These are phyloP conservation scores for Brachyrhaphis roseni DNA, from an alignment of 2,797 vertebrate genomes.

Conservation along the genomic window DNA sequence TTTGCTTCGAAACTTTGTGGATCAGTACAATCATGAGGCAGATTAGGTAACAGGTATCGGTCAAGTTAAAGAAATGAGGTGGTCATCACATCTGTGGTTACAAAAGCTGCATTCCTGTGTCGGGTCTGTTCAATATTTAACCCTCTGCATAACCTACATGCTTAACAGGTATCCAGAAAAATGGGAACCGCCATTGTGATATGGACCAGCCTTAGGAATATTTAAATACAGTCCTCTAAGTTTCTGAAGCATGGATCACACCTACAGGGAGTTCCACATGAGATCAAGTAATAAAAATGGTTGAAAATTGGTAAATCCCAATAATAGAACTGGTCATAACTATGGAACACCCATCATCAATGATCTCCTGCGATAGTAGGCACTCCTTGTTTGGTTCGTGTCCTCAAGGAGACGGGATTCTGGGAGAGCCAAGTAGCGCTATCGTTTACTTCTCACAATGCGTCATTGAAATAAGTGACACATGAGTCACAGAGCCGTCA, in stretches of 20 bases:
- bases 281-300: conserved; percentile 58
- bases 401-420: conserved; percentile 53
- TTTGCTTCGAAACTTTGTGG: background rate
- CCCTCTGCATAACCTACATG: conserved; percentile 41
- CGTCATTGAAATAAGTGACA: conserved; percentile 63
- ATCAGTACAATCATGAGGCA: background rate
- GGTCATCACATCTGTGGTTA: conserved; percentile 40
- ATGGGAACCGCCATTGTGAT: conserved; percentile 48
- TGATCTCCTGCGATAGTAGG: conserved; percentile 17
- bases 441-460: conserved; percentile 44
- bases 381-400: conserved; percentile 52
- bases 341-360: conserved; percentile 61
- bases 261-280: conserved; percentile 36
- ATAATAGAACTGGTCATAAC: conserved; percentile 59
- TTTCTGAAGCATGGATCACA: conserved; percentile 28
- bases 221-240: background rate
- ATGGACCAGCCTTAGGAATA: conserved; percentile 14
- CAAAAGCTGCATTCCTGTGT: conserved; percentile 50
- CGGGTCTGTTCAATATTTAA: conserved; percentile 66
- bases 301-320: conserved; percentile 58
- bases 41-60: conserved; percentile 18
- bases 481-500: conserved; percentile 48
- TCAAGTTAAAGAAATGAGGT: conserved; percentile 33
- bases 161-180: conserved; percentile 45
- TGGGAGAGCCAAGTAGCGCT: conserved; percentile 48